Base-by-base conservation (phyloP, 1,140 invertebrate genomes). In the Eciton burchellii region DNA sequence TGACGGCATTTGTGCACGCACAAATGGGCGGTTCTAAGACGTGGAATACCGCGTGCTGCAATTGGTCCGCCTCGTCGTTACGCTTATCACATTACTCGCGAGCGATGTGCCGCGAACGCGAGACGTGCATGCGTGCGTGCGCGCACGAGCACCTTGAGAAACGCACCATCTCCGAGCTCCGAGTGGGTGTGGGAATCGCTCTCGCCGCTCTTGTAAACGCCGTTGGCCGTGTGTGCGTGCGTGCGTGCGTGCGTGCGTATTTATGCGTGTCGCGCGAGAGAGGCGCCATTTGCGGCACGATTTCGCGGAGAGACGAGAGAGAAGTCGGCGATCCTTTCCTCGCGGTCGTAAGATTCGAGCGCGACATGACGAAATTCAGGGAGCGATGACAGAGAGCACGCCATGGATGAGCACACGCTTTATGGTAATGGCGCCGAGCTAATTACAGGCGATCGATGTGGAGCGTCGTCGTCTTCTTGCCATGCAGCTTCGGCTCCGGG, bases 1-100 rank as follows among this genome's bases (percentile, higher is more conserved):
- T 85, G 88, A 83, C 77, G 85, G 84, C 87, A 88, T 86, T 88
- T 87, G 88, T 83, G 86, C 81, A 86, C 84, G 89, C 85, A 89
- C 86, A 87, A 89, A 92, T 90, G 90, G 90, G 89, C 91, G 92
- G 89, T 89, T 87, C 89, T 84, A 19, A 79, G 35, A 54, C 74
- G 71, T 76, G 84, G 60, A 90, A 88, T 85, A 63, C 49, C 83
- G 68, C 66, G 70, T 73, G 65, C 82, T 88, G 85, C 91, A 92
- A 93, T 93, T 92, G 92, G 91, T 62, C 83, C 86, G 79, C 12
- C 73, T 72, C 88, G 74, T 90, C 89, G 90, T 91, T 91, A 92
- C 85, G 90, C 89, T 92, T 92, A 92, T 93, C 91, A 86, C 88
- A 81, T 89, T 87, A 87, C 89, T 84, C 84, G 65, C 54, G 59